Evolutionary conservation across 1,140 invertebrate genomes (phyloP), one percentile per base, ranked within the genome.

Genomic region (Drosophila nasuta): DNA sequence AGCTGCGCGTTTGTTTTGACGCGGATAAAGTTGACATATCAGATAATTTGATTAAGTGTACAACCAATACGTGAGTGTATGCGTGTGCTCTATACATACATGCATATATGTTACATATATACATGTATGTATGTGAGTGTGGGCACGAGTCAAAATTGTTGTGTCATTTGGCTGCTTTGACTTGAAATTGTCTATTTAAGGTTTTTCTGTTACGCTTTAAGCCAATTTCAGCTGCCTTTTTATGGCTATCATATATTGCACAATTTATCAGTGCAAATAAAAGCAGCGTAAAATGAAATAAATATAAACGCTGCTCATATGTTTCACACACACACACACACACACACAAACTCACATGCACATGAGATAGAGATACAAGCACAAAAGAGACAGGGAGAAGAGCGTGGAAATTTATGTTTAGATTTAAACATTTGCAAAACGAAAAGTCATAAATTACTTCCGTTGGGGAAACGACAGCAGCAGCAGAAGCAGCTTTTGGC

Each of bases 401-500:
- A 66, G 74, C 69, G 51, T 43, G 45, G 75, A 77, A 89, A 89
- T 89, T 89, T 89, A 89, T 89, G 85, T 73, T 89, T 89, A 89
- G 85, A 89, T 89, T 89, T 89, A 85, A 89, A 75, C 85, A 89
- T 89, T 89, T 89, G 85, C 85, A 89, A 89, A 85, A 89, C 85
- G 85, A 89, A 89, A 89, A 89, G 86, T 89, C 85, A 89, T 89
- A 89, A 89, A 89, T 89, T 89, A 89, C 85, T 89, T 89, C 85
- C 85, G 85, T 76, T 81, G 74, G 58, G 83, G 83, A 81, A 83
- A 89, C 78, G 70, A 66, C 77, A 77, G 75, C 33, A 79, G 75
- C 30, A 59, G 10, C 63, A 63, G 51, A 52, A 67, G 56, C 60
- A 73, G 75, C 68, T 71, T 71, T 75, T 75, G 75, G 70, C 75